Conservation (phyloP, 2,797 vertebrate species). For the Lepus townsendii region DNA sequence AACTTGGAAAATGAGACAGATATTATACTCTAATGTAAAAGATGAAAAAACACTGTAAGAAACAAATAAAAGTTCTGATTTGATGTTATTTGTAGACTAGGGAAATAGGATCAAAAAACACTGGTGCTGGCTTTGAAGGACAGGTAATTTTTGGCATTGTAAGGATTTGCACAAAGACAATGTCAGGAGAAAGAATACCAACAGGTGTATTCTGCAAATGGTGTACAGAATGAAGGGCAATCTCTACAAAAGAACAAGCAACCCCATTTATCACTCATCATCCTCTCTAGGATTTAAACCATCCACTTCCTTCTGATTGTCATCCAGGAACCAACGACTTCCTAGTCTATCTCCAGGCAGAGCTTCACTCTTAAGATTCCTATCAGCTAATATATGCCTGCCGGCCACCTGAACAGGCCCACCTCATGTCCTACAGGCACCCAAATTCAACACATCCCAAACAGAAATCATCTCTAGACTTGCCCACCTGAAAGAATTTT, state of each 20-base stretch:
- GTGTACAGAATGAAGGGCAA: background rate
- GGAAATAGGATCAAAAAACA: slow-evolving; percentile 21
- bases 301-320: background rate
- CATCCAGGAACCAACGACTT: background rate
- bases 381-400: background rate
- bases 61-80: slow-evolving; percentile 15
- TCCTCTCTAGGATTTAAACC: background rate
- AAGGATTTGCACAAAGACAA: background rate
- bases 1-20: background rate
- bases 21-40: background rate
- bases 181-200: background rate
- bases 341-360: background rate
- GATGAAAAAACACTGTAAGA: slow-evolving; percentile 20
- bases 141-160: background rate
- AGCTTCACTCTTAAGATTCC: background rate
- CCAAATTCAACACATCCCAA: background rate
- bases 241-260: background rate
- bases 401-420: slow-evolving; percentile 22
- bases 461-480: background rate
- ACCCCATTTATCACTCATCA: background rate
- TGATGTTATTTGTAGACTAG: background rate
- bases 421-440: background rate
- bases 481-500: background rate
- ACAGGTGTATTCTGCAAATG: background rate
- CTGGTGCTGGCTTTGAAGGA: background rate